Conservation (phyloP, 2,797 vertebrate species). For the Propithecus perrieri region DNA sequence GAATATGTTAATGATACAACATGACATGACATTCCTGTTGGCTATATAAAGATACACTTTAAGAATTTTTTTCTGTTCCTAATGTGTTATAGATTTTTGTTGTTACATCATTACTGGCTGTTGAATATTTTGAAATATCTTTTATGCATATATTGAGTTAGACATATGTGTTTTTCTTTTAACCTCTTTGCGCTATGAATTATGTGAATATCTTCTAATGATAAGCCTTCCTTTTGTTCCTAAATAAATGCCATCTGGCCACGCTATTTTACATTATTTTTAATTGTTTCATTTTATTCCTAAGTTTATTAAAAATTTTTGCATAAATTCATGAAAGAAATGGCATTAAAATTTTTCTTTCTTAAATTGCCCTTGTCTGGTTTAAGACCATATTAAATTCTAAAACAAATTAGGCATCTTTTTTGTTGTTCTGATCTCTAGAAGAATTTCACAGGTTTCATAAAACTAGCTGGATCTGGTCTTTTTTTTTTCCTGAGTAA, state of each 20-base stretch:
- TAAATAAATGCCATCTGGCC: background rate
- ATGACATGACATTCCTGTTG: background rate
- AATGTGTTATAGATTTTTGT: background rate
- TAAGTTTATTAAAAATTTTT: conserved; percentile 23
- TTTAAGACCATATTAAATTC: background rate
- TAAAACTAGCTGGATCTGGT: background rate
- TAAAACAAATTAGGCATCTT: background rate
- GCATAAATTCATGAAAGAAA: background rate
- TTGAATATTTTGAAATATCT: background rate
- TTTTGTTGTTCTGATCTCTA: background rate
- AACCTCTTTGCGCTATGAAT: background rate
- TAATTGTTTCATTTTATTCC: background rate
- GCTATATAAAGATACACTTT: background rate
- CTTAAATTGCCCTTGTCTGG: background rate
- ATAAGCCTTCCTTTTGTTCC: background rate
- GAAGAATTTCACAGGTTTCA: background rate
- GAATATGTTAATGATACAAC: background rate
- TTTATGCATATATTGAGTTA: background rate
- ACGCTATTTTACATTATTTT: conserved; percentile 23
- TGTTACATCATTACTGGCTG: background rate
- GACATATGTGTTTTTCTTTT: background rate
- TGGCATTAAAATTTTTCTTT: background rate
- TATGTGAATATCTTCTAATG: background rate
- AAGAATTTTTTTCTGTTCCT: background rate
- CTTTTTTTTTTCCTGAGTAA: background rate